Percentiles rank a stretch among this genome's conserved stretches.
These are phyloP conservation scores for Eurypyga helias DNA, from an alignment of 2,113 vertebrate species.

Conservation along the genomic window DNA sequence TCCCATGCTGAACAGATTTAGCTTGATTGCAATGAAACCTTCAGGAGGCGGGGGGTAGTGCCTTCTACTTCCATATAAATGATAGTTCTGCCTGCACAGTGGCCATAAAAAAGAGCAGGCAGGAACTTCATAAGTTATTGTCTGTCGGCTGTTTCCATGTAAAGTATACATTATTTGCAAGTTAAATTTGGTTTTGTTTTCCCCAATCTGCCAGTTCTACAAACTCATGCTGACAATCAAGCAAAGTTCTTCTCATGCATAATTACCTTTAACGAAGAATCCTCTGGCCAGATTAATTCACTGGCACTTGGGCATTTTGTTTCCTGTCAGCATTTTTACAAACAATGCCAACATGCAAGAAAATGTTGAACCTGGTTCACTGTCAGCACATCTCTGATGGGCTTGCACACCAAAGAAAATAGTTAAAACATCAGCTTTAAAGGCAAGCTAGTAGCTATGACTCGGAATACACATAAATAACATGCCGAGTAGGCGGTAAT, in stretches of 20 bases:
- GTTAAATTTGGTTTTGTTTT: conserved; percentile 26
- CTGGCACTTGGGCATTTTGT: background rate
- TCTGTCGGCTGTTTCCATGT: background rate
- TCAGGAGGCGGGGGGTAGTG: background rate
- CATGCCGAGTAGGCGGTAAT: background rate
- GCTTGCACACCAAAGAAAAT: background rate
- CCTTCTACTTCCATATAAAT: background rate
- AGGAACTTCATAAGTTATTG: background rate
- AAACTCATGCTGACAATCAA: background rate
- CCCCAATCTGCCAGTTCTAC: background rate
- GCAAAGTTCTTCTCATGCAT: background rate
- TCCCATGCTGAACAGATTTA: background rate
- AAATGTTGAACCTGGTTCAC: background rate
- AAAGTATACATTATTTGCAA: background rate
- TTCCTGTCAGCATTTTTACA: background rate
- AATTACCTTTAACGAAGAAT: background rate
- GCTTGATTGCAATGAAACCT: background rate
- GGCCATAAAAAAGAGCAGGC: background rate
- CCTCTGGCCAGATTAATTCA: background rate
- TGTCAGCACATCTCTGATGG: background rate
- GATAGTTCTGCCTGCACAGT: background rate
- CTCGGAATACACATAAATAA: conserved; percentile 46
- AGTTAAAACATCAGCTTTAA: background rate
- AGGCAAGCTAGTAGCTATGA: background rate
- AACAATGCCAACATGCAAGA: background rate